Conservation (phyloP, 2,113 vertebrate genomes). For the Felis chaus region DNA sequence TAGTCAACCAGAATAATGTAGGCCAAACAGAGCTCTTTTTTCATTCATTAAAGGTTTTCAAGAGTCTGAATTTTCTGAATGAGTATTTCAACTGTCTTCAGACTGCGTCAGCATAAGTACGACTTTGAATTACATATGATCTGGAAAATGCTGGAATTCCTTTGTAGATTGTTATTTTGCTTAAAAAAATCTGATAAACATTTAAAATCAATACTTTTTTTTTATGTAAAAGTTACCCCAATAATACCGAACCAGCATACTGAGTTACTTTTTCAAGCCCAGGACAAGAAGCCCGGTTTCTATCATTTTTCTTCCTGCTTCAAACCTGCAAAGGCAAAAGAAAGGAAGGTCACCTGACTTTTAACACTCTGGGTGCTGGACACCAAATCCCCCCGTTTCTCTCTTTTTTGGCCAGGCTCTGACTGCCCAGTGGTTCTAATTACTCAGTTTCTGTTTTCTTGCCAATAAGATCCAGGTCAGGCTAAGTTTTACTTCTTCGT, state of each 20-base stretch:
- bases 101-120: neutral
- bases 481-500: neutral
- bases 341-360: neutral
- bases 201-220: neutral
- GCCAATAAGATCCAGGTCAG: neutral
- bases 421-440: neutral
- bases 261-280: neutral
- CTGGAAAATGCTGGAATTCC: neutral
- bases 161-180: neutral
- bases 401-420: neutral
- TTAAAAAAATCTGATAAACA: neutral
- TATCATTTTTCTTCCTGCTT: neutral
- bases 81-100: neutral
- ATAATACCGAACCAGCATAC: neutral
- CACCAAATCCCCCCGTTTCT: neutral
- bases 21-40: neutral
- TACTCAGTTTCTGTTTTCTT: neutral
- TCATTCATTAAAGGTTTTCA: constrained; percentile 16
- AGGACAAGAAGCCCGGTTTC: neutral
- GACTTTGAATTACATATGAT: neutral
- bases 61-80: constrained; percentile 2
- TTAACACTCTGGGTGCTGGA: neutral
- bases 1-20: constrained; percentile 8
- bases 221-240: neutral
- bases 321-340: neutral